These are phyloP conservation scores for Anhinga anhinga DNA, from an alignment of 2,113 vertebrate species.

Conservation along the genomic window DNA sequence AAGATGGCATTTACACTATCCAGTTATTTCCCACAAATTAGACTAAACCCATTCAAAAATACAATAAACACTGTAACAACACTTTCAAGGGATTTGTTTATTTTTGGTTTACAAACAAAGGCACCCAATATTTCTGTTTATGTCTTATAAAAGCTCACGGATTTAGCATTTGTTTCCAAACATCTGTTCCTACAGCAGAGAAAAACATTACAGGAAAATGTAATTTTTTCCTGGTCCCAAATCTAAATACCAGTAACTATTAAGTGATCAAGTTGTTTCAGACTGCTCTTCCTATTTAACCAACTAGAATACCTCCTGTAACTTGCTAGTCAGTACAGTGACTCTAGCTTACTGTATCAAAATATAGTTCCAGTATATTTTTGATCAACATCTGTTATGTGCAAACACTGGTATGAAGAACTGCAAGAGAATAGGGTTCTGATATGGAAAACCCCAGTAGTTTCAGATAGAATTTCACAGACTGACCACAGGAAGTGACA, in stretches of 20 bases:
- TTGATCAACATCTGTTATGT: neutral
- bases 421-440: neutral
- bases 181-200: slow-evolving; percentile 50
- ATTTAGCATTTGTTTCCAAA: slow-evolving; percentile 70
- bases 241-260: slow-evolving; percentile 34
- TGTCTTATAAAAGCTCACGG: slow-evolving; percentile 73
- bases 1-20: neutral
- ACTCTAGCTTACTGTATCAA: neutral
- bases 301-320: neutral
- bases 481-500: slow-evolving; percentile 48
- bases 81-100: slow-evolving; percentile 76
- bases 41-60: neutral
- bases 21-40: neutral
- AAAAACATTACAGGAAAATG: slow-evolving; percentile 43
- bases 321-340: slow-evolving; percentile 14
- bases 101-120: slow-evolving; percentile 94
- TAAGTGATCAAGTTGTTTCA: slow-evolving; percentile 29
- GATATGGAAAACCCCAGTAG: neutral
- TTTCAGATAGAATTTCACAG: slow-evolving; percentile 31
- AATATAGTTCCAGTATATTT: neutral
- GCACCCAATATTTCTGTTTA: slow-evolving; percentile 83
- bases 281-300: neutral
- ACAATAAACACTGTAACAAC: slow-evolving; percentile 54
- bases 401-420: slow-evolving; percentile 18
- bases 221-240: slow-evolving; percentile 46